Percentiles rank a stretch among this genome's conserved stretches.
phyloP scores from a whole-genome alignment of 2,113 vertebrate species.

The Catharus bicknelli region DNA sequence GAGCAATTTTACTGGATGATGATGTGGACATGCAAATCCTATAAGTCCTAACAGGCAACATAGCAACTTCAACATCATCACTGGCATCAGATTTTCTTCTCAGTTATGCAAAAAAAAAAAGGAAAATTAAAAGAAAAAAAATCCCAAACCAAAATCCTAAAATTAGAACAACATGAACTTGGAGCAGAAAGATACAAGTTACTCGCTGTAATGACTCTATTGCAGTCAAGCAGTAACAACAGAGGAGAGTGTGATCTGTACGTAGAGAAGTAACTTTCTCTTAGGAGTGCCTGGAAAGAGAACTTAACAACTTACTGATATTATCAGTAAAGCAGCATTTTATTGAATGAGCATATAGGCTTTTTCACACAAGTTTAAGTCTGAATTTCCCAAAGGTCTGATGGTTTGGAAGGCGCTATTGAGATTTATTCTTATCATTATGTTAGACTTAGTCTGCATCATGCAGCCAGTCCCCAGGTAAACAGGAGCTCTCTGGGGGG shows the following conservation, averaged over 20 bases:
- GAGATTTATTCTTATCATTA: constrained; percentile 17
- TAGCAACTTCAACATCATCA: not conserved
- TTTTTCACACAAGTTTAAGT: not conserved
- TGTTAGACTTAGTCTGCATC: not conserved
- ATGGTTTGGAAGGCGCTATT: constrained; percentile 17
- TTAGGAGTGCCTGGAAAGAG: not conserved
- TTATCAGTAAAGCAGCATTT: not conserved
- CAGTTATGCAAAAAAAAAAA: not conserved
- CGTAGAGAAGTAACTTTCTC: not conserved
- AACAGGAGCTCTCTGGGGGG: not conserved
- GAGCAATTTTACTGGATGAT: not conserved
- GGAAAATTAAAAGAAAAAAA: not conserved
- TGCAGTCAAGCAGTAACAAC: not conserved
- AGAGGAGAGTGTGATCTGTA: not conserved
- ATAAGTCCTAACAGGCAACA: not conserved
- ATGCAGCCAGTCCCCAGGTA: constrained; percentile 1
- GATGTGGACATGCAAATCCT: not conserved
- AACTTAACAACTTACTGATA: not conserved
- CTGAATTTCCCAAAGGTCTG: constrained; percentile 42
- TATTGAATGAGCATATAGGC: not conserved
- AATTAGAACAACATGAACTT: not conserved
- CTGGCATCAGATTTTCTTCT: not conserved
- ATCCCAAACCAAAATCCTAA: not conserved
- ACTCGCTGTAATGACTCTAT: not conserved
- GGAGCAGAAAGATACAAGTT: not conserved